Percentiles rank a stretch among this genome's conserved stretches.
Evolutionary conservation across 30 jellyfish, hydroid and myxozoan genomes (phyloP).

Genomic region (Turritopsis dohrnii): DNA sequence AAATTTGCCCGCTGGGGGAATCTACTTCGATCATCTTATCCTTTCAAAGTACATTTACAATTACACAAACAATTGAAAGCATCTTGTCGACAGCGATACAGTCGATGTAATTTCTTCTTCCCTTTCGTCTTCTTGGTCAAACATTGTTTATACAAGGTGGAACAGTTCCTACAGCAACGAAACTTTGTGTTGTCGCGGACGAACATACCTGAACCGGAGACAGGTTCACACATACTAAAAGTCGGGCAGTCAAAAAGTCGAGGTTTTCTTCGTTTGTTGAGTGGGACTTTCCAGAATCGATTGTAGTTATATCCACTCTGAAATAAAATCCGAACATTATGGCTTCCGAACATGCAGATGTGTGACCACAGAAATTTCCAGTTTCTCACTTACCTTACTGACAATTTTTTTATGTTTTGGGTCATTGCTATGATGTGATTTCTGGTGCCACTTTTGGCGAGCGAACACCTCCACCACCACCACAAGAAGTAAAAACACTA

Average conservation of each 20-base stretch:
- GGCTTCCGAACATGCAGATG: neutral
- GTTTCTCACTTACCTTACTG: neutral
- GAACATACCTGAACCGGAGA: neutral
- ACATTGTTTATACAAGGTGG: neutral
- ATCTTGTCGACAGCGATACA: conserved; percentile 7
- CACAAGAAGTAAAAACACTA: neutral
- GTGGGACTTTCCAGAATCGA: neutral
- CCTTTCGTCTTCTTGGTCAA: neutral
- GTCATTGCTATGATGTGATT: neutral
- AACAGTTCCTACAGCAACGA: neutral
- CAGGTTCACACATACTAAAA: conserved; percentile 14
- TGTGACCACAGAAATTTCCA: too few relatives aligned
- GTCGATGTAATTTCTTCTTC: neutral
- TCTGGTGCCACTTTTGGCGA: neutral
- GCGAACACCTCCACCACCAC: neutral
- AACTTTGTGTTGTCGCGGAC: neutral
- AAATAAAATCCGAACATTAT: neutral
- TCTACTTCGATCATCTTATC: neutral
- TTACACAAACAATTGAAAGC: neutral
- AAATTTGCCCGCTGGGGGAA: too few relatives aligned
- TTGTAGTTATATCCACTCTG: neutral
- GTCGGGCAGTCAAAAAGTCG: neutral
- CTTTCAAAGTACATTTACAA: neutral
- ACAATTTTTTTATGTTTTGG: neutral
- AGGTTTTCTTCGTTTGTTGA: neutral